A percentile compares a stretch with the other conserved stretches of the same genome.
Conservation (phyloP, 1,140 invertebrate species). For the Aphidius gifuensis region DNA sequence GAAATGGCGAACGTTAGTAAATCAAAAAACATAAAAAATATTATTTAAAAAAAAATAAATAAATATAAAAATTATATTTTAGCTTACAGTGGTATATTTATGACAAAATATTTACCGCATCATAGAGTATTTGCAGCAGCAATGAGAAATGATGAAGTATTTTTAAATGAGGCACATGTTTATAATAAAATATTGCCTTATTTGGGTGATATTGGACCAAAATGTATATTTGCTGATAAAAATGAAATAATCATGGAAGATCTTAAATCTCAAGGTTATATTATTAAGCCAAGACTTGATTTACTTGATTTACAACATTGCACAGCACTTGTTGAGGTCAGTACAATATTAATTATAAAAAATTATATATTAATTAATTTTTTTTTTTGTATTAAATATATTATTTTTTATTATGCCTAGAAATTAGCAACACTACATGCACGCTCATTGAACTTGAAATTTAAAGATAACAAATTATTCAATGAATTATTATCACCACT, state of each 20-base stretch:
- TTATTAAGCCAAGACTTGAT: constrained; percentile 34
- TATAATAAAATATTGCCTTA: constrained; percentile 36
- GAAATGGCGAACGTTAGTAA: constrained; percentile 41
- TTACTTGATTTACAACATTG: constrained; percentile 47
- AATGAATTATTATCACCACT: constrained; percentile 24
- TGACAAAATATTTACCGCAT: constrained; percentile 33
- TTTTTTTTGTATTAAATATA: not conserved
- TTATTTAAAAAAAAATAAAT: not conserved
- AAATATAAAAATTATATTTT: constrained; percentile 3
- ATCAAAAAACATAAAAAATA: not conserved
- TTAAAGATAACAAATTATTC: constrained; percentile 35
- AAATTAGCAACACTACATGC: constrained; percentile 49
- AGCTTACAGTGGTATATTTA: constrained; percentile 39
- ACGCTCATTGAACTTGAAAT: constrained; percentile 43
- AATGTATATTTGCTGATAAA: constrained; percentile 32
- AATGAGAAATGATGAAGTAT: constrained; percentile 30
- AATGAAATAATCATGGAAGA: constrained; percentile 50
- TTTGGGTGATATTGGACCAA: constrained; percentile 32
- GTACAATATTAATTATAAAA: not conserved
- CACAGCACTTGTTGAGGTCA: constrained; percentile 38
- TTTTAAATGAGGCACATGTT: constrained; percentile 36
- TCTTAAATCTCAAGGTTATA: constrained; percentile 39
- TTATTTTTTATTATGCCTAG: constrained; percentile 38
- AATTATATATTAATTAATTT: not conserved
- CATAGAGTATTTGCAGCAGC: constrained; percentile 17